phyloP scores from a whole-genome alignment of 2,113 vertebrate species.

The Cyprinus carpio region DNA sequence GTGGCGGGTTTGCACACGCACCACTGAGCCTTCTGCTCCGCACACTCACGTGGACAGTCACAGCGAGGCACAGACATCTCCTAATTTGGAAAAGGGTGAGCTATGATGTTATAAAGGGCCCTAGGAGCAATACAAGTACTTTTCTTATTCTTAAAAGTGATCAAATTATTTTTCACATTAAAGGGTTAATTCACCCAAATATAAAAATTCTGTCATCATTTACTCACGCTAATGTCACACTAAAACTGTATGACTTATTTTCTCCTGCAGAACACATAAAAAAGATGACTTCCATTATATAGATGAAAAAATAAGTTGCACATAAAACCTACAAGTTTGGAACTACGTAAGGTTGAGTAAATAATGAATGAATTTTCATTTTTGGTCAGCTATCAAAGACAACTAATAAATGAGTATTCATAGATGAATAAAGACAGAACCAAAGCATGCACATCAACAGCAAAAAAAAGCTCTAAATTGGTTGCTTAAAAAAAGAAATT shows the following conservation, averaged over 20 bases:
- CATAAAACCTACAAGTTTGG: background rate
- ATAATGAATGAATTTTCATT: too few relatives aligned
- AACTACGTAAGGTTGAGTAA: background rate
- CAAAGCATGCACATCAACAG: too few relatives aligned
- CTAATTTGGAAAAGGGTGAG: conserved; percentile 1
- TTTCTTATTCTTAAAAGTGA: background rate
- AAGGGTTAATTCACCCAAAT: background rate
- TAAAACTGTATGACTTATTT: too few relatives aligned
- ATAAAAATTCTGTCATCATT: background rate
- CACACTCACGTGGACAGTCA: background rate
- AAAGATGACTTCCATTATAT: background rate
- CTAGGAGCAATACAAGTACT: background rate
- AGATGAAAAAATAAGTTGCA: background rate
- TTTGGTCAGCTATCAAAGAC: too few relatives aligned
- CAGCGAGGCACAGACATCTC: background rate
- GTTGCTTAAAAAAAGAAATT: too few relatives aligned
- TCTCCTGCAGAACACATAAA: background rate
- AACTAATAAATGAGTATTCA: too few relatives aligned
- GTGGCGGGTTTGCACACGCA: conserved; percentile 53
- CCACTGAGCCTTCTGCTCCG: conserved; percentile 57
- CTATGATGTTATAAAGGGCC: background rate
- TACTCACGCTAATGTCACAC: background rate
- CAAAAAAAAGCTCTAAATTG: too few relatives aligned
- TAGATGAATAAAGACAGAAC: too few relatives aligned
- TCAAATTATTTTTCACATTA: background rate